Base-by-base conservation (phyloP, 2,797 vertebrate genomes). In the Coregonus ussuriensis region DNA sequence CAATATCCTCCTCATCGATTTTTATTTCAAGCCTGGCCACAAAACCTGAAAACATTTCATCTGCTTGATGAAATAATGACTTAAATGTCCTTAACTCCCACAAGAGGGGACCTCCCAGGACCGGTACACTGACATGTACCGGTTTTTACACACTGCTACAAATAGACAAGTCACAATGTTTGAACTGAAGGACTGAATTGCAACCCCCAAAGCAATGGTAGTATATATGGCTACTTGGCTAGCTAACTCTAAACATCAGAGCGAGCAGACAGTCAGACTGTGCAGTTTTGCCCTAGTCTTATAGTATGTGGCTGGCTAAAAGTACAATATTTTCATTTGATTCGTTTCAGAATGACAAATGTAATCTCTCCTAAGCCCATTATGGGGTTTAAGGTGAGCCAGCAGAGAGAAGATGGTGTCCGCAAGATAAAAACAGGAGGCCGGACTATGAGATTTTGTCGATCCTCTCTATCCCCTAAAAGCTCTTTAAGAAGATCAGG, bases 51-150 rank as follows among this genome's bases (percentile, higher is more conserved):
- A 84, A 78, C 70, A 83, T 88, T 84, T 85, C 21, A 85, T 88
- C 81, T 79, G 71, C 78, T 79, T 86, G 83, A 89, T 82, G 78
- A 87, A 89, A 89, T 89, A 78, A 89, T 86, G 81, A 87, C 85
- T 87, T 80, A 31, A 77, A 72, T 75, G 74, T 84, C 69, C 21
- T 88, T 81, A 83, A 87, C 74, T 25, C 25, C 31, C 18, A 3
- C 69, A 16, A 31, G 75, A 77, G 74, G 16, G 69, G 62, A 67
- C 31, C 65, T 72, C 52, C 74, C 25, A 25, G 14, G 51, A 52
- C n/a, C 18, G 25, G 25, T 25, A 25, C 67, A 7, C 76, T n/a
- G 69, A 33, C 25, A 52, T 15, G 11, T 52, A 4, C 15, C 41
- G 25, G 13, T 15, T 53, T 16, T 35, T 29, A 41, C 13, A 15